A percentile compares a stretch with the other conserved stretches of the same genome.
Conservation (phyloP, 2,888 invertebrate genomes). For the Julus scandinavius region DNA sequence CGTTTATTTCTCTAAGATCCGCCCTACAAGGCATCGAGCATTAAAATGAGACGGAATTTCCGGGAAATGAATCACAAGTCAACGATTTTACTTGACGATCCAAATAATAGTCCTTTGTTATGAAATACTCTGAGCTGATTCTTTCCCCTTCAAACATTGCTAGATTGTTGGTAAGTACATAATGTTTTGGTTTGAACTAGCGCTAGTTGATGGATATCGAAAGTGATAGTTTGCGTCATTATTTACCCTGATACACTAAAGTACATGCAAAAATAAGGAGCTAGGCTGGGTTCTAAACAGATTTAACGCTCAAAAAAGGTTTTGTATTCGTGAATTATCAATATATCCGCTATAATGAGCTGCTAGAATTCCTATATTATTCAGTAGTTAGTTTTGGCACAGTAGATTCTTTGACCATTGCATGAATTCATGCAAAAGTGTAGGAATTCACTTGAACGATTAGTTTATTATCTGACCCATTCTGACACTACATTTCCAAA, state of each 20-base stretch:
- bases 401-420: too few relatives aligned
- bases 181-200: neutral
- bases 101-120: slow-evolving; percentile 6
- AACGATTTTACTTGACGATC: neutral
- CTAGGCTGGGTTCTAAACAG: too few relatives aligned
- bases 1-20: slow-evolving; percentile 17
- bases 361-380: too few relatives aligned
- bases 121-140: neutral
- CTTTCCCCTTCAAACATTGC: neutral
- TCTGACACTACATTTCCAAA: too few relatives aligned
- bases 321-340: too few relatives aligned
- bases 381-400: too few relatives aligned
- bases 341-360: too few relatives aligned
- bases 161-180: neutral
- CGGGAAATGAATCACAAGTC: slow-evolving; percentile 39
- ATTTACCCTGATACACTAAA: neutral
- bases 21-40: neutral
- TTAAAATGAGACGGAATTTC: slow-evolving; percentile 10
- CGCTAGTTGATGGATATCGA: neutral
- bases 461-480: too few relatives aligned
- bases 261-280: too few relatives aligned
- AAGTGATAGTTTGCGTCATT: neutral
- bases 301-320: too few relatives aligned
- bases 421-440: too few relatives aligned
- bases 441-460: too few relatives aligned